phyloP scores from a whole-genome alignment of 2,888 invertebrate species.

The Dynastes hyllus region DNA sequence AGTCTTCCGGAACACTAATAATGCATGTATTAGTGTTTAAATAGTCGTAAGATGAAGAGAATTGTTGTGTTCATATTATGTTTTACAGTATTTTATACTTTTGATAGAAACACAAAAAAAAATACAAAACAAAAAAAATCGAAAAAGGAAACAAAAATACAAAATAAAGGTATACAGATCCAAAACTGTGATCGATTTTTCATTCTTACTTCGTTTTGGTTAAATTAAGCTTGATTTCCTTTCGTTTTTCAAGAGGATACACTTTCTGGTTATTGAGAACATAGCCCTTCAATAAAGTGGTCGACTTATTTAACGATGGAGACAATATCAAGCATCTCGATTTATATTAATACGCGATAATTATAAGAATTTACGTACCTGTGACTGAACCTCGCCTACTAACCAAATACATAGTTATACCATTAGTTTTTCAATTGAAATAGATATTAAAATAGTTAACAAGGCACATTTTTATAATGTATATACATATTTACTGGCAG shows the following conservation, averaged over 20 bases:
- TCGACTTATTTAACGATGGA: slow-evolving; percentile 43
- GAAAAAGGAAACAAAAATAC: slow-evolving; percentile 46
- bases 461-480: slow-evolving; percentile 60
- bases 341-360: slow-evolving; percentile 42
- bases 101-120: slow-evolving; percentile 64
- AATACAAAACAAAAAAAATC: slow-evolving; percentile 60
- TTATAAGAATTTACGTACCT: slow-evolving; percentile 64
- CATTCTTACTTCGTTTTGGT: slow-evolving; percentile 35
- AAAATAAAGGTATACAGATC: slow-evolving; percentile 47
- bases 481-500: slow-evolving; percentile 48
- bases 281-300: slow-evolving; percentile 14
- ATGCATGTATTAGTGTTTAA: slow-evolving; percentile 46
- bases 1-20: slow-evolving; percentile 51
- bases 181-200: slow-evolving; percentile 45
- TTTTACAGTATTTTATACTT: slow-evolving; percentile 72
- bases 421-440: slow-evolving; percentile 42
- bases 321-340: slow-evolving; percentile 45
- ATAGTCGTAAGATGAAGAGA: slow-evolving; percentile 69
- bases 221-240: slow-evolving; percentile 55
- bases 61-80: slow-evolving; percentile 71
- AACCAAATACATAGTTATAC: slow-evolving; percentile 66
- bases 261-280: not conserved
- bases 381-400: slow-evolving; percentile 68
- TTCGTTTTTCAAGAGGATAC: slow-evolving; percentile 28
- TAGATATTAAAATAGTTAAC: slow-evolving; percentile 50